Evolutionary conservation across 1,140 invertebrate genomes (phyloP).

Genomic region (Thaumatotibia leucotreta): DNA sequence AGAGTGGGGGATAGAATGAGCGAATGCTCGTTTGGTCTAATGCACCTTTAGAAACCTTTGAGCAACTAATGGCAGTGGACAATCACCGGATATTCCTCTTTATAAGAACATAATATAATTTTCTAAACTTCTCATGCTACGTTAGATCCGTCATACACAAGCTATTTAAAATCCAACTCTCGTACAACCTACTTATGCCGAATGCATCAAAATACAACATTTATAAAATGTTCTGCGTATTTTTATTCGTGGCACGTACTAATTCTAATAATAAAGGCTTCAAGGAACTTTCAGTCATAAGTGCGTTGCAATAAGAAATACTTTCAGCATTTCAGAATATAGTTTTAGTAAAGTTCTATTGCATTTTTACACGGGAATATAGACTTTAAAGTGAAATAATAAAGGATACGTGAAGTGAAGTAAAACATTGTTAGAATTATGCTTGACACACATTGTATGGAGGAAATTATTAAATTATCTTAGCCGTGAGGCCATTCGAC

Average conservation of each 20-base stretch:
- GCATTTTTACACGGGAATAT: not conserved
- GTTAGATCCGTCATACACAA: constrained; percentile 13
- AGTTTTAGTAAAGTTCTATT: not conserved
- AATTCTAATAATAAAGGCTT: not conserved
- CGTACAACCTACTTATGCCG: constrained; percentile 50
- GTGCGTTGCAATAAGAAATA: not conserved
- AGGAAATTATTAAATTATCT: constrained; percentile 43
- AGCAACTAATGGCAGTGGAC: too few relatives aligned
- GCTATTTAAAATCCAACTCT: constrained; percentile 28
- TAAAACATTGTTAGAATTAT: constrained; percentile 17
- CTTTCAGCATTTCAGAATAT: not conserved
- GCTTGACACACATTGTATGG: constrained; percentile 52
- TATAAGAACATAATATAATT: too few relatives aligned
- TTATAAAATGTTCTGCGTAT: constrained; percentile 21
- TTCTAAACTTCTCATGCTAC: not conserved
- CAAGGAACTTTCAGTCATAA: not conserved
- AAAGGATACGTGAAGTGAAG: not conserved
- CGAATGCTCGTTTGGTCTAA: too few relatives aligned
- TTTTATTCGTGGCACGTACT: constrained; percentile 18
- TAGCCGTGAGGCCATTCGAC: constrained; percentile 18
- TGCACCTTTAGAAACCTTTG: too few relatives aligned
- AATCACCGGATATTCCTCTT: too few relatives aligned
- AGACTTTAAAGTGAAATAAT: not conserved
- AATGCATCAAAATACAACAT: constrained; percentile 29
- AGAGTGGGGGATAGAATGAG: too few relatives aligned